Evolutionary conservation across 2,797 vertebrate genomes (phyloP).

Genomic region (Chaetophractus vellerosus): DNA sequence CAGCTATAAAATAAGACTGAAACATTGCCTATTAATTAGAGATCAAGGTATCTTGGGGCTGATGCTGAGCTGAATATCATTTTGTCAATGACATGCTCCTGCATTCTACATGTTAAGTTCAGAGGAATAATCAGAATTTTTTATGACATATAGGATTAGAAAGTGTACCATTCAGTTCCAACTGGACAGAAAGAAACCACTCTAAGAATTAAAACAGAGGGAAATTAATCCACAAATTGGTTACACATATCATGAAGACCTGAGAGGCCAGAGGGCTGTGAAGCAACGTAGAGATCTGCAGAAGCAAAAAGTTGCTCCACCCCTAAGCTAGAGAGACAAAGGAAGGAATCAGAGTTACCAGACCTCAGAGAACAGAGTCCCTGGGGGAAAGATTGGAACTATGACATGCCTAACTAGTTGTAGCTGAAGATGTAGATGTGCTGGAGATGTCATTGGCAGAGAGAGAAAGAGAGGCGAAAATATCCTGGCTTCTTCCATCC

Average conservation of each 20-base stretch:
- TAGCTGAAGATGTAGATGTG: neutral
- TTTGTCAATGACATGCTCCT: neutral
- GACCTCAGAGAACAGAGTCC: neutral
- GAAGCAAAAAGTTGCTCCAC: neutral
- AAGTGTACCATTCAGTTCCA: neutral
- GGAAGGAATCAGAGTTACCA: neutral
- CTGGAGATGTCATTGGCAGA: neutral
- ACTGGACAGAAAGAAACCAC: neutral
- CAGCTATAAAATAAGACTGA: neutral
- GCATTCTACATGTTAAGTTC: neutral
- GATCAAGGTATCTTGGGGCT: neutral
- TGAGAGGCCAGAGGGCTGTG: neutral
- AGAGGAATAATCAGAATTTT: neutral
- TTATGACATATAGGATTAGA: neutral
- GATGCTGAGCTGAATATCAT: neutral
- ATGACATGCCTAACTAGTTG: neutral
- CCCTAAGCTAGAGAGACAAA: neutral
- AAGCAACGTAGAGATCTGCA: neutral
- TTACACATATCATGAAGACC: neutral
- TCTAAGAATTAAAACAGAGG: conserved; percentile 13
- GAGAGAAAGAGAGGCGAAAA: neutral
- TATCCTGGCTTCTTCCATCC: neutral
- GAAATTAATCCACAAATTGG: neutral
- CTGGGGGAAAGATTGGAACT: neutral
- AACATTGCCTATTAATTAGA: neutral